phyloP scores from a whole-genome alignment of 1,140 invertebrate species.

The Dolichoris vasculosae region DNA sequence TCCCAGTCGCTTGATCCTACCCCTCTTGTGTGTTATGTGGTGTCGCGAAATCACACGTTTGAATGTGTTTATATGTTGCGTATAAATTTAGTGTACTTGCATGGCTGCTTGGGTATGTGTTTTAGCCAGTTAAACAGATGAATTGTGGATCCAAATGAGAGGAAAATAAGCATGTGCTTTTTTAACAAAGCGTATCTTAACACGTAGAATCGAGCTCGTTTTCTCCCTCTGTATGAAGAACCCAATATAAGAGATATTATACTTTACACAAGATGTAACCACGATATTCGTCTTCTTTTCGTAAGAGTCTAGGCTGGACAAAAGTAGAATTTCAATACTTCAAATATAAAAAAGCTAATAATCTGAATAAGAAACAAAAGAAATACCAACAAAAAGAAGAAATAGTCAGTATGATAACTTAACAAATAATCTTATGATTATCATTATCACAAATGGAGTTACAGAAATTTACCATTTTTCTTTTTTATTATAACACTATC shows the following conservation, averaged over 20 bases:
- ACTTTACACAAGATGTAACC: constrained; percentile 18
- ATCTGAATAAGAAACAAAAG: neutral
- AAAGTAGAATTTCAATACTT: constrained; percentile 57
- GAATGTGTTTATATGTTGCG: neutral
- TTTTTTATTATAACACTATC: neutral
- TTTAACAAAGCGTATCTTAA: constrained; percentile 70
- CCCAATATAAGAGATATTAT: constrained; percentile 54
- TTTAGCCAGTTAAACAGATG: neutral
- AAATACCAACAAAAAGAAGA: neutral
- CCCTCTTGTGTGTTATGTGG: too few relatives aligned
- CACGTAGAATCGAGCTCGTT: constrained; percentile 69
- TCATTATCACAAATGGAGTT: neutral
- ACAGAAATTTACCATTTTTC: neutral
- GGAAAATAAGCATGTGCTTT: constrained; percentile 53
- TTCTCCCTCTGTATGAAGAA: constrained; percentile 58
- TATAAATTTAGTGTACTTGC: neutral
- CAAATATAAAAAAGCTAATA: constrained; percentile 23
- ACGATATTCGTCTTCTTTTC: constrained; percentile 32
- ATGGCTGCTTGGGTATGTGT: constrained; percentile 64
- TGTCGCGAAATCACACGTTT: neutral
- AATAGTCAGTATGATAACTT: neutral
- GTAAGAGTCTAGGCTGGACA: constrained; percentile 36
- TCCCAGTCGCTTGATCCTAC: neutral
- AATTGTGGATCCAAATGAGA: constrained; percentile 7
- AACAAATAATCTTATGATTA: neutral